phyloP scores from a whole-genome alignment of 1,140 invertebrate species.

The Drosophila ficusphila region DNA sequence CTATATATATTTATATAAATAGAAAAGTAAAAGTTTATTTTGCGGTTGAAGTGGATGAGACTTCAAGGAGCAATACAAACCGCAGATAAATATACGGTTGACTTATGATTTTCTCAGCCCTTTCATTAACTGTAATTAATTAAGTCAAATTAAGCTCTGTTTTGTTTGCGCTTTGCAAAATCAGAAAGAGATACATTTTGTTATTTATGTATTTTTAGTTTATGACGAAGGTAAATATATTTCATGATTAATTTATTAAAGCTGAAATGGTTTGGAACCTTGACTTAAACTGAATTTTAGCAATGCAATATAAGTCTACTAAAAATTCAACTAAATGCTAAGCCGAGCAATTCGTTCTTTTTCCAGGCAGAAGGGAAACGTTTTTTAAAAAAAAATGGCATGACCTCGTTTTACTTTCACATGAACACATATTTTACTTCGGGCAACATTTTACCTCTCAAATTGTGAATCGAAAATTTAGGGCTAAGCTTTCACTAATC shows the following conservation, averaged over 20 bases:
- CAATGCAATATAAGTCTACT: background rate
- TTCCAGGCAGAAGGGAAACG: background rate
- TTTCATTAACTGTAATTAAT: background rate
- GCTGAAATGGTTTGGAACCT: background rate
- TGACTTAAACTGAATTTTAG: background rate
- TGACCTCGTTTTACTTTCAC: constrained; percentile 17
- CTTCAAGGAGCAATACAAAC: background rate
- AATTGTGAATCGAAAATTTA: constrained; percentile 23
- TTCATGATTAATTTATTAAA: no score
- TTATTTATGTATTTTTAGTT: background rate
- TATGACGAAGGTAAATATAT: background rate
- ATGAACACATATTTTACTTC: constrained; percentile 7
- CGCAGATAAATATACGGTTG: background rate
- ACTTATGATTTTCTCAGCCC: background rate
- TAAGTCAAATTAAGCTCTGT: background rate
- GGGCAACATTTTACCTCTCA: constrained; percentile 19
- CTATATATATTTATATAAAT: background rate
- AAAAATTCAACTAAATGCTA: background rate
- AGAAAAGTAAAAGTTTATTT: background rate
- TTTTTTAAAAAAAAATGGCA: background rate
- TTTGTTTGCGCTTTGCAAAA: background rate
- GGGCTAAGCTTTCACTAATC: constrained; percentile 2
- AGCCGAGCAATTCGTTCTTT: background rate
- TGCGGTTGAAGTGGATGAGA: background rate
- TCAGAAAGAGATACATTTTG: background rate